These are phyloP conservation scores for Gambusia yucatana DNA, from an alignment of 2,797 vertebrate genomes.

Conservation along the genomic window DNA sequence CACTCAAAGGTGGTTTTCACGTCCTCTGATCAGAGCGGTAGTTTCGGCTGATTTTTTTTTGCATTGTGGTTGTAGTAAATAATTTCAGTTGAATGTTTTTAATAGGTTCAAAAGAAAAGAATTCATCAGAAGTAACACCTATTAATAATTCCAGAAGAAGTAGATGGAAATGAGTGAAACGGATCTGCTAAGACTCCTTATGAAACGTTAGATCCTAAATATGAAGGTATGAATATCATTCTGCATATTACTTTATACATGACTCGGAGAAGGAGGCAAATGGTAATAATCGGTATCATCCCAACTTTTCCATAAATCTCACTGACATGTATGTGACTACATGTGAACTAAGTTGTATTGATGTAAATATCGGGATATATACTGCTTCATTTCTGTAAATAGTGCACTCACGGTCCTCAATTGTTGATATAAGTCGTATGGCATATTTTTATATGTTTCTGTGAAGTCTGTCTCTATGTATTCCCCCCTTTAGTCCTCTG, in stretches of 20 bases:
- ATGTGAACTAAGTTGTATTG: slow-evolving; percentile 77
- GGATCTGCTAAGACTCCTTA: not conserved
- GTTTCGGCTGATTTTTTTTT: not conserved
- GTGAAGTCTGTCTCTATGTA: slow-evolving; percentile 75
- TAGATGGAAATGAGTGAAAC: not conserved
- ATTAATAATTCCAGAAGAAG: not conserved
- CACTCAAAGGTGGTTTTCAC: not conserved
- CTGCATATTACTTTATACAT: not conserved
- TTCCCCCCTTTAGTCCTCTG: slow-evolving; percentile 29
- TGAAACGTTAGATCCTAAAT: slow-evolving; percentile 2
- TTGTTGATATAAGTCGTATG: slow-evolving; percentile 87
- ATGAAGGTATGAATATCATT: slow-evolving; percentile 39
- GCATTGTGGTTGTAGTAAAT: not conserved
- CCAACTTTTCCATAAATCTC: slow-evolving; percentile 48
- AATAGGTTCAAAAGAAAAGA: not conserved
- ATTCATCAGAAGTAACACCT: not conserved
- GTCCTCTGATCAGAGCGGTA: not conserved
- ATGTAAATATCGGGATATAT: slow-evolving; percentile 86
- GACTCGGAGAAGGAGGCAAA: slow-evolving; percentile 15
- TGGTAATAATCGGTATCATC: slow-evolving; percentile 21
- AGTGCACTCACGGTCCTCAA: slow-evolving; percentile 80
- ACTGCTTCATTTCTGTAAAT: slow-evolving; percentile 87
- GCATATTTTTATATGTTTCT: slow-evolving; percentile 92
- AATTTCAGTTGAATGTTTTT: not conserved
- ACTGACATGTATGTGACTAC: slow-evolving; percentile 64